Evolutionary conservation across 2,888 invertebrate species (phyloP), one percentile per base, ranked within the genome.

Genomic region (Melipona bicolor): DNA sequence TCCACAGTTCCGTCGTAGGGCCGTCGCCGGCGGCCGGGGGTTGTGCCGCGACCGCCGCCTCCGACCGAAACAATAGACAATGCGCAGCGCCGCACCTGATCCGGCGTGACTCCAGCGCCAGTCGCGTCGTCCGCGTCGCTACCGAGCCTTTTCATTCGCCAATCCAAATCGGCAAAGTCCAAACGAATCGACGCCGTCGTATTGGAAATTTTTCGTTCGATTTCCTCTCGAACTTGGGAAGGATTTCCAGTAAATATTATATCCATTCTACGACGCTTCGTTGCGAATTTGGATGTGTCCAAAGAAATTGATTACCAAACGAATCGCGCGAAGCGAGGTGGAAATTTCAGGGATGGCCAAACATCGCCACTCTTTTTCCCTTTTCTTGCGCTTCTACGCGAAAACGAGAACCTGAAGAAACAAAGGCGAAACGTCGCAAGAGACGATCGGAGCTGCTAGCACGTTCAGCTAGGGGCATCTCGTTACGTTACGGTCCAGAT

Each of bases 1-100:
- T 86, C 90, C 86, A 79, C 85, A 78, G 79, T 84, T 77, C 90
- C 88, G 87, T 87, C 89, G 92, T 92, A 91, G 93, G 91, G 90
- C 91, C 90, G 89, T 81, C 79, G 83, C 88, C 88, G 86, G 89
- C 87, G 84, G 86, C 86, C 90, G 91, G 92, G 92, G 93, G 93
- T 91, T 91, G 92, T 88, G 81, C 90, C 88, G 84, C 88, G 89
- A 90, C 92, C 90, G 88, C 89, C 91, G 89, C 89, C 90, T 88
- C 84, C 87, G 78, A 77, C 43, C 81, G 89, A 86, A 89, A 92
- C 94, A 94, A 94, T 94, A 92, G 93, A 93, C 93, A 94, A 93
- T 92, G 93, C 91, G 93, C 90, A 90, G 74, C 77, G 64, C 73
- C 75, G 59, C 81, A 81, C 84, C 81, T 81, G 84, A 77, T 68